Base-by-base conservation (phyloP, 2,113 vertebrate species). In the Anoura caudifer region DNA sequence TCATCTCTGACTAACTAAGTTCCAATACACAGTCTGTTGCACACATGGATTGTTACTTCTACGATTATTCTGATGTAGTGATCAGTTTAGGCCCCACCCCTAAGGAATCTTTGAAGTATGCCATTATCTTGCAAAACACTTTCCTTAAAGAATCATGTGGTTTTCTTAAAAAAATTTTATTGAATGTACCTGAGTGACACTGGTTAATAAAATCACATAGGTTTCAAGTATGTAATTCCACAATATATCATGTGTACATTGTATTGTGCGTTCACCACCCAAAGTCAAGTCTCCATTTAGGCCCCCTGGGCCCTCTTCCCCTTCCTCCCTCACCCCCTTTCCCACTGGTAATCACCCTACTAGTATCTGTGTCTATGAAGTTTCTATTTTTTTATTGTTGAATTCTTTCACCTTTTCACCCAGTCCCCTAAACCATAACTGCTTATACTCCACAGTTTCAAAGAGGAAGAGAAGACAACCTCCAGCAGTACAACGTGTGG, bases 101-200 rank as follows among this genome's bases (percentile, higher is more conserved):
- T 95, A 87, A 41, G 45, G 75, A 73, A 47, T 91, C 43, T 73
- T 63, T 54, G 50, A 95, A 97, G 94, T 47, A 81, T 31, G 69
- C 26, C 72, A 50, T 43, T 0, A 75, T 86, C n/a, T 87, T 70
- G 84, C 24, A 69, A 59, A 61, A 82, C 24, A 50, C 4, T 69
- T 88, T 90, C 2, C 0, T 41, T 67, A 47, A 75, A 84, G 67
- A 73, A n/a, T 28, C 26, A 26, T 38, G 4, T 50, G 7, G 45
- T 47, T 52, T 52, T 16, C n/a, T n/a, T 65, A 1, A 13, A 13
- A 31, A 67, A 28, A 31, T 47, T 31, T 75, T 47, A 50, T 77
- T 50, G 17, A n/a, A 77, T n/a, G 31, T 50, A 52, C 33, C 19
- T 31, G 47, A 33, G 75, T 77, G 45, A 52, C 31, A 22, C 5